phyloP scores from a whole-genome alignment of 2,797 vertebrate genomes.

The Erpetoichthys calabaricus region DNA sequence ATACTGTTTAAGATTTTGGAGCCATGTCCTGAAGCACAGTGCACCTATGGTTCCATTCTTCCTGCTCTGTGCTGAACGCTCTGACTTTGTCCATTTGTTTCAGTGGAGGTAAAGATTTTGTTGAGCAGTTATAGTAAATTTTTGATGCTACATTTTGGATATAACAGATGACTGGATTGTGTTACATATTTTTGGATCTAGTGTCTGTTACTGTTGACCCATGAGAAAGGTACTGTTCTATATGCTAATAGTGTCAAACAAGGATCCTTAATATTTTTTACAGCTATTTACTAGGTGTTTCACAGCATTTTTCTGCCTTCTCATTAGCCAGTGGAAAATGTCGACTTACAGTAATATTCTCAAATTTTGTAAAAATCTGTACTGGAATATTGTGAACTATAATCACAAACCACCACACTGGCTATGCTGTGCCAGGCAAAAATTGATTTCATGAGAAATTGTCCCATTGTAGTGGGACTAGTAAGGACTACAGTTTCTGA shows the following conservation, averaged over 20 bases:
- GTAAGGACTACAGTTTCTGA: conserved; percentile 2
- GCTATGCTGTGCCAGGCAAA: background rate
- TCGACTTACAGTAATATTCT: background rate
- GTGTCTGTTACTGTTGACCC: background rate
- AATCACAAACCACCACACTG: background rate
- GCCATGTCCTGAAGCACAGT: background rate
- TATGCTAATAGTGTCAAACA: background rate
- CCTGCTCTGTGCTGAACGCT: background rate
- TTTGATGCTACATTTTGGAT: background rate
- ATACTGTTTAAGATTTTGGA: background rate
- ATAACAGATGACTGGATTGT: background rate
- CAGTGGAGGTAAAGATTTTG: background rate
- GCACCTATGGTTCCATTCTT: background rate
- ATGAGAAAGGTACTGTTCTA: conserved; percentile 2
- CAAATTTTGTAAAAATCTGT: background rate
- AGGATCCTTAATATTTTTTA: background rate
- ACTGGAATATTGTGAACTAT: too few relatives aligned
- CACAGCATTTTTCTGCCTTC: background rate
- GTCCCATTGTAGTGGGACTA: too few relatives aligned
- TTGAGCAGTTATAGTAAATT: background rate
- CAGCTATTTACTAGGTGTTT: background rate
- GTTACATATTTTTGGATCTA: background rate
- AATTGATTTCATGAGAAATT: background rate
- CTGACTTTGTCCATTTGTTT: background rate
- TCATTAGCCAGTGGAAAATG: conserved; percentile 4